Evolutionary conservation across 2,797 vertebrate genomes (phyloP), one percentile per base, ranked within the genome.

Genomic region (Eospalax fontanierii): DNA sequence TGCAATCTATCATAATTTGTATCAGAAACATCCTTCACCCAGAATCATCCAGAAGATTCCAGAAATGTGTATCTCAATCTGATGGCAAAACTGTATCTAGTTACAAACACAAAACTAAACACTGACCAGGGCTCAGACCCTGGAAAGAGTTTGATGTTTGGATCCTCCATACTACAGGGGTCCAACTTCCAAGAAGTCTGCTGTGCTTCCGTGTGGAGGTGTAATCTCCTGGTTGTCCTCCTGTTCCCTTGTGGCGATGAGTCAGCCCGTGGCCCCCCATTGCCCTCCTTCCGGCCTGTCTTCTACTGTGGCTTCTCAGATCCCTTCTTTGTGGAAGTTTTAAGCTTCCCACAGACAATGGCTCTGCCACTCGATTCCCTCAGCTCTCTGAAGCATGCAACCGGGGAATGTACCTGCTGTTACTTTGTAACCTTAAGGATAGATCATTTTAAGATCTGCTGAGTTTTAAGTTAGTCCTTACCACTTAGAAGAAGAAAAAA

Each of bases 401-500:
- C 26, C 21, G 63, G 70, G n/a, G 63, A 88, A 79, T 76, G 28
- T 59, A 59, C 79, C 21, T 82, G 73, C 78, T 33, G 28, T 70
- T 84, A 70, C 8, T 16, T 54, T 76, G 3, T 84, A 70, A 54
- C 16, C 81, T 87, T 63, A n/a, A 70, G 33, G 38, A 59, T 38
- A 63, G 22, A 80, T 74, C 18, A 30, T 84, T 94, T 91, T 43
- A 84, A 90, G 33, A 86, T 85, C n/a, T 43, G 0, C 40, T 71
- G 33, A 24, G 14, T 54, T 92, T 96, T 89, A 76, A 94, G 87
- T 85, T 95, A 73, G 89, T 93, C 15, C 76, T 87, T 83, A 12
- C 5, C 65, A 91, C 66, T 10, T 75, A 57, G 59, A 83, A 76
- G 59, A 46, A 57, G n/a, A 33, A 73, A 74, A 54, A 50, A 6